Base-by-base conservation (phyloP, 2,797 vertebrate species). In the Lateolabrax maculatus region DNA sequence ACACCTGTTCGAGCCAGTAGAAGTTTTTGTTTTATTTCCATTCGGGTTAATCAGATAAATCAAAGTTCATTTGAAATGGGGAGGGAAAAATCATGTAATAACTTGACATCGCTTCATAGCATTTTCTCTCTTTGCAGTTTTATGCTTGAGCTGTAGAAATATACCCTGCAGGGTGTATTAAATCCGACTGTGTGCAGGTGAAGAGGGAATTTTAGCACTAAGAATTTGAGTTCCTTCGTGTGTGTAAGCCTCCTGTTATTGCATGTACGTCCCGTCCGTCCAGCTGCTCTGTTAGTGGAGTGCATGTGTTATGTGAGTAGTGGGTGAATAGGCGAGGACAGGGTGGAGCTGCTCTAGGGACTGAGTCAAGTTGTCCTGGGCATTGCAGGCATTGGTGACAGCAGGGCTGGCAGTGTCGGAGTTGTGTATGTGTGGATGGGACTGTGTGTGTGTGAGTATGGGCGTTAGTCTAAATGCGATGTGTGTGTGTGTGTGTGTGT, bases 351-450 rank as follows among this genome's bases (percentile, higher is more conserved):
- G 79, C 52, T 82, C 4, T 49, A 46, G 77, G 73, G 44, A 79
- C 80, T 80, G 74, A 83, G 83, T 87, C 64, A 77, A 85, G 73
- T 78, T 79, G 76, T 81, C 34, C 83, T 52, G 82, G 68, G 62
- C 52, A 44, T 73, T 31, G 36, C 61, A 84, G 71, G 65, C 65
- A 13, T n/a, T 43, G 71, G 72, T 84, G 80, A 84, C 81, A 52
- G 77, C 70, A 75, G 56, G 31, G 79, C 69, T 84, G 83, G 62
- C 80, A 39, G 73, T 4, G 27, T 43, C 60, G 51, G 49, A 55
- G 58, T 25, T 37, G 79, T 56, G 58, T 48, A 11, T 69, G 62
- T 49, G 72, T 56, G 58, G 23, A 63, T 57, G 58, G 60, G 67
- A 68, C 58, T 5, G 57, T 46, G 80, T 7, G 80, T 7, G 64